Percentiles rank a stretch among this genome's conserved stretches.
These are phyloP conservation scores for Neoarius graeffei DNA, from an alignment of 2,113 vertebrate genomes.

Conservation along the genomic window DNA sequence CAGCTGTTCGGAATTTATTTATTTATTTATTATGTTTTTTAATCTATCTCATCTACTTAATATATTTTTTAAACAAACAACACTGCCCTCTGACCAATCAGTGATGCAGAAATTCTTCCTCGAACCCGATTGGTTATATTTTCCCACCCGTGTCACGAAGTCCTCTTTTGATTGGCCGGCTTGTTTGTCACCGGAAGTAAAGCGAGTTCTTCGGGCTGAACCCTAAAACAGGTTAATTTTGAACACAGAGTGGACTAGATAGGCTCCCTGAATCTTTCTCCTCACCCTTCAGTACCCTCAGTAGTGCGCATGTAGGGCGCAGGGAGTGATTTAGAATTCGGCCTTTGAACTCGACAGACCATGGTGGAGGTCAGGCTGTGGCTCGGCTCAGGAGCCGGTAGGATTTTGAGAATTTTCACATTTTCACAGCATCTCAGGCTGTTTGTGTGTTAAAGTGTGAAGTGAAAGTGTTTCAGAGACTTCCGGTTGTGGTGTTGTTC, in stretches of 20 bases:
- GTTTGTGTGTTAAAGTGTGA: not conserved
- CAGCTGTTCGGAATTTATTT: not conserved
- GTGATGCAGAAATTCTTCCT: not conserved
- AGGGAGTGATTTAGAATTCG: not conserved
- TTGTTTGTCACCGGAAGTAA: constrained; percentile 5
- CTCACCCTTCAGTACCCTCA: not conserved
- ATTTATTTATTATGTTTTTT: not conserved
- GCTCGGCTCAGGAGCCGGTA: not conserved
- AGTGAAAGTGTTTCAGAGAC: not conserved
- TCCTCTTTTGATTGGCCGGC: constrained; percentile 5
- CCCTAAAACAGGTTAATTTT: not conserved
- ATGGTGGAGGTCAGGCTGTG: constrained; percentile 53
- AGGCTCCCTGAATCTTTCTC: not conserved
- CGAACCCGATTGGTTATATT: constrained; percentile 10
- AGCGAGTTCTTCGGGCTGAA: not conserved
- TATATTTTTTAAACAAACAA: too few species aligned
- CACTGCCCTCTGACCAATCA: not conserved
- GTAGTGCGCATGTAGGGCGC: constrained; percentile 8
- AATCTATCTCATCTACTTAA: not conserved
- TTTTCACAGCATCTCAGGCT: not conserved
- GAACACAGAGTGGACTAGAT: not conserved
- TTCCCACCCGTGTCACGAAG: not conserved
- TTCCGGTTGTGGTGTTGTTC: not conserved
- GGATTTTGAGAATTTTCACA: constrained; percentile 30
- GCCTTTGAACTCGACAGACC: not conserved